Evolutionary conservation across 2,888 invertebrate species (phyloP), one percentile per base, ranked within the genome.

Genomic region (Zhuqinia jingwanae): DNA sequence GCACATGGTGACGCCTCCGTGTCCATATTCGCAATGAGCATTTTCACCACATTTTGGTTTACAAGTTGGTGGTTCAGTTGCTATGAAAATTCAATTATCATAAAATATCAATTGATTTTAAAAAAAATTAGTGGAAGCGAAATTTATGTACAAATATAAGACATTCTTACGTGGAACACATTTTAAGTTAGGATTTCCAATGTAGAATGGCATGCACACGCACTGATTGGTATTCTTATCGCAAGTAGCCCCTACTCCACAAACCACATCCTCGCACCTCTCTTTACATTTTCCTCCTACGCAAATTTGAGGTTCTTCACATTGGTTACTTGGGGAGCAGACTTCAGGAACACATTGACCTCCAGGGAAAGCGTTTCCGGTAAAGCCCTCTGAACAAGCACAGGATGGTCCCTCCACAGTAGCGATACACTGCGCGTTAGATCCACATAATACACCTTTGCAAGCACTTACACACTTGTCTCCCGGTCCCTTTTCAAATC

Each of bases 91-190:
- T 6, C 3, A 3, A 36, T 11, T 20, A 56, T 58, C n/a, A 77
- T n/a, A 27, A 50, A 45, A 11, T 17, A 13, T 75, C 47, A 47
- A n/a, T 53, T 20, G 56, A 47, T 36, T 56, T 53, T 50, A 63
- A n/a, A 68, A 53, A 53, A 13, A 15, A 8, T 50, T 50, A 50
- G n/a, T 15, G 10, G 50, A 8, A 50, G n/a, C 50, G 8, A 13
- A 10, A 13, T 15, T n/a, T 50, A 50, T 10, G 50, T 50, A 13
- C 50, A 3, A 15, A 50, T n/a, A 27, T 27, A 11, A 27, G n/a
- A n/a, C n/a, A n/a, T n/a, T n/a, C 96, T 96, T 94, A 96, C 96
- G 97, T 92, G 97, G 97, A 95, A 97, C 97, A 92, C 97, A 97
- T 75, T 97, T 94, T 30, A 97, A 93, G 92, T 97, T 96, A 0